Evolutionary conservation across 64 coral and sea anemone species (phyloP).

Genomic region (Montipora foliosa): DNA sequence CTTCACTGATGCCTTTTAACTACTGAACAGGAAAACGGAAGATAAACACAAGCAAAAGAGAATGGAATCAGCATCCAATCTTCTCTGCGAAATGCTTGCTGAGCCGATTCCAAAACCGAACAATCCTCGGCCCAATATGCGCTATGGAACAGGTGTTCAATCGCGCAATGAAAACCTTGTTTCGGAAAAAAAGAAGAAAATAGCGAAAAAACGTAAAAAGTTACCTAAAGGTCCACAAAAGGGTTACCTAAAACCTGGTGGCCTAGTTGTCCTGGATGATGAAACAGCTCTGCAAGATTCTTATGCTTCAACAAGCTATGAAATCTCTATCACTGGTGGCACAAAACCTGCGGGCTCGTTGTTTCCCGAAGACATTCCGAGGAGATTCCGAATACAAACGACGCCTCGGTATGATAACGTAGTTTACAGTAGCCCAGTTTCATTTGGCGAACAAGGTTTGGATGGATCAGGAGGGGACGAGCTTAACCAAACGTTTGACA

Average conservation of each 20-base stretch:
- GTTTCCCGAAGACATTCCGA: not conserved
- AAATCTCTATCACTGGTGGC: not conserved
- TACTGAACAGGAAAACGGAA: constrained; percentile 61
- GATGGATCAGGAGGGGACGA: not conserved
- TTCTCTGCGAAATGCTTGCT: constrained; percentile 81
- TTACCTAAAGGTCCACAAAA: not conserved
- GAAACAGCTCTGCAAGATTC: not conserved
- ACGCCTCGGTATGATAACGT: not conserved
- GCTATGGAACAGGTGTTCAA: not conserved
- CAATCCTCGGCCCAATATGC: constrained; percentile 58
- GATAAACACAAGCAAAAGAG: constrained; percentile 74
- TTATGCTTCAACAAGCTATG: not conserved
- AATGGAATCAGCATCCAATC: constrained; percentile 76
- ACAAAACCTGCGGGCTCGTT: not conserved
- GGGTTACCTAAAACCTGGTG: not conserved
- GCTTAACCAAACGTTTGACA: not conserved
- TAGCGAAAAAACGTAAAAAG: not conserved
- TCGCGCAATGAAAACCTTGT: not conserved
- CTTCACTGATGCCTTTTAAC: not conserved
- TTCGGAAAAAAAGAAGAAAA: not conserved
- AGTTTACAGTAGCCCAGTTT: not conserved
- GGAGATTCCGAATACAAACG: not conserved
- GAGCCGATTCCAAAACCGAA: constrained; percentile 70
- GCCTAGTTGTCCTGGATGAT: not conserved
- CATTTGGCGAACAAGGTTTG: not conserved